Evolutionary conservation across 2,797 vertebrate genomes (phyloP).

Genomic region (Lemur catta): DNA sequence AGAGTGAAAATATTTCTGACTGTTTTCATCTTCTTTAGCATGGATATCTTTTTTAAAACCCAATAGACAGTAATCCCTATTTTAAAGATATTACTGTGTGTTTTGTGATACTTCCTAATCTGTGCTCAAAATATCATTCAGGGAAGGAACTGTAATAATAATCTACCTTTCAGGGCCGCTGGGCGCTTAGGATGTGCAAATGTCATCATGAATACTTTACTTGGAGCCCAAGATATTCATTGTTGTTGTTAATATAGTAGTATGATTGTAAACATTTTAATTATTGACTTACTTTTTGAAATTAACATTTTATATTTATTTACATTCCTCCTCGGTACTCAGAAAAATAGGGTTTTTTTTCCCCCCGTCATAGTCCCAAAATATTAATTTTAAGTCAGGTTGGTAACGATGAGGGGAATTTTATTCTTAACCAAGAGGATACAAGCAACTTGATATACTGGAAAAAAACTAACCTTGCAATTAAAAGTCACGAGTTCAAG

Average conservation of each 20-base stretch:
- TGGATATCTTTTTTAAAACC: conserved; percentile 5
- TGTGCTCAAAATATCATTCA: conserved; percentile 54
- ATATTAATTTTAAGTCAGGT: conserved; percentile 37
- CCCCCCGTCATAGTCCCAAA: not conserved
- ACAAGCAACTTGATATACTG: conserved; percentile 49
- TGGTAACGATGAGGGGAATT: not conserved
- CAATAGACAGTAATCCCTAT: not conserved
- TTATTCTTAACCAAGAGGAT: conserved; percentile 57
- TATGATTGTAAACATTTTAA: not conserved
- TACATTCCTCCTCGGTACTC: not conserved
- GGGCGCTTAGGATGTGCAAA: conserved; percentile 37
- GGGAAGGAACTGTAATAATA: conserved; percentile 58
- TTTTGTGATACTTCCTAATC: conserved; percentile 43
- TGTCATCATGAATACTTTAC: conserved; percentile 43
- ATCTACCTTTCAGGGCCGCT: not conserved
- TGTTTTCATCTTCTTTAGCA: conserved; percentile 7
- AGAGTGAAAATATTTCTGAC: not conserved
- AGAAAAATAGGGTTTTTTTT: not conserved
- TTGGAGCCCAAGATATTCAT: conserved; percentile 47
- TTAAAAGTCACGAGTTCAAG: conserved; percentile 50
- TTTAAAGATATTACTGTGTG: conserved; percentile 55
- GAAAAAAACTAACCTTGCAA: conserved; percentile 57
- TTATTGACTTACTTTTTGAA: not conserved
- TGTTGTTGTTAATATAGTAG: conserved; percentile 17
- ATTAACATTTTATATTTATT: conserved; percentile 27